These are phyloP conservation scores for Cepaea hortensis DNA, from an alignment of 2,888 invertebrate genomes.

Conservation along the genomic window DNA sequence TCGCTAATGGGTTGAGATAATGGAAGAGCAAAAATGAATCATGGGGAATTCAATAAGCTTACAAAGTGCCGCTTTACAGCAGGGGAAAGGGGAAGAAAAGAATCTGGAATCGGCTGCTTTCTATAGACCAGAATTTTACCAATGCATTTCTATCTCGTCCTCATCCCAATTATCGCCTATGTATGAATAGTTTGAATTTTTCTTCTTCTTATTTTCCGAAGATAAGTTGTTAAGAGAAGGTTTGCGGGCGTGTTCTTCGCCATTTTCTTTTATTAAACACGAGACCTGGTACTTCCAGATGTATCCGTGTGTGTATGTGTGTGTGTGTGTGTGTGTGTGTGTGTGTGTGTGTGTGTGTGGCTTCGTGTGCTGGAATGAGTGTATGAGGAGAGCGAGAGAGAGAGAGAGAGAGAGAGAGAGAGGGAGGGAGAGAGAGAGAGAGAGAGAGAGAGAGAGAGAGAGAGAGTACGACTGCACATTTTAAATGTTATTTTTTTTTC, in stretches of 20 bases:
- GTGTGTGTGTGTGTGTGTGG: too few relatives aligned
- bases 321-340: too few relatives aligned
- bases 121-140: slow-evolving; percentile 10
- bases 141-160: slow-evolving; percentile 8
- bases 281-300: too few relatives aligned
- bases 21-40: slow-evolving; percentile 30
- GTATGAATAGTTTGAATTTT: slow-evolving; percentile 10
- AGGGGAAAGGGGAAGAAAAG: background rate
- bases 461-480: too few relatives aligned
- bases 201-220: background rate
- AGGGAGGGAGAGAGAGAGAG: too few relatives aligned
- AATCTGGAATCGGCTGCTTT: background rate
- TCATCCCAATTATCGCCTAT: slow-evolving; percentile 24
- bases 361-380: too few relatives aligned
- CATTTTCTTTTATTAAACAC: too few relatives aligned
- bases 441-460: too few relatives aligned
- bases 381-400: too few relatives aligned
- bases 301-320: too few relatives aligned
- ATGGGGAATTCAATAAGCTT: slow-evolving; percentile 35
- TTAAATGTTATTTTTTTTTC: too few relatives aligned
- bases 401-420: too few relatives aligned
- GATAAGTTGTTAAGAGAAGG: background rate
- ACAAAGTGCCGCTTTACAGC: slow-evolving; percentile 29
- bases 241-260: background rate
- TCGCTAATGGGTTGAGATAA: slow-evolving; percentile 40